Evolutionary conservation across 2,888 invertebrate genomes (phyloP), one percentile per base, ranked within the genome.

Genomic region (Ctena decussata): DNA sequence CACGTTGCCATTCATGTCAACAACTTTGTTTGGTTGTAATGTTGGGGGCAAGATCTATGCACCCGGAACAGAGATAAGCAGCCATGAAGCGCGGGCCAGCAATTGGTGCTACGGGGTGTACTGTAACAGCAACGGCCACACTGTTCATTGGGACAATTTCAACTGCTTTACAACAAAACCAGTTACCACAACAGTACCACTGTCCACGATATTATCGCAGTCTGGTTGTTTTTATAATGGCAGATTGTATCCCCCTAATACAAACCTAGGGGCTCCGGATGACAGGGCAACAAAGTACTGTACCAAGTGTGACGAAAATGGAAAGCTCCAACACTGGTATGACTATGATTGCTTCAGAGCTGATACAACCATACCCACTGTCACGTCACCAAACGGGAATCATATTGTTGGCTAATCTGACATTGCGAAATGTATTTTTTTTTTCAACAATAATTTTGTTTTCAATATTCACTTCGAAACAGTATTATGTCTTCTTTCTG

Each of bases 101-200:
- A 76, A 76, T 41, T 76, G 60, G 76, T 76, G 76, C 27, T 76
- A 65, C 24, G 37, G 57, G 2, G n/a, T 21, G 18, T 76, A 60
- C 18, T 76, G 76, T 27, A 44, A 76, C 37, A n/a, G 2, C 6
- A 39, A 6, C 12, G 76, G 76, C n/a, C 57, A 76, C 3, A 30
- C 41, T 24, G 6, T 41, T 3, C 41, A 76, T 21, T 32, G 65
- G 18, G 76, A 76, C 39, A 41, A 76, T 24, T 76, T 76, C 30
- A 76, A 76, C 30, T 76, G 76, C 30, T 76, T 65, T 41, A 57
- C 57, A 57, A 46, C 46, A 12, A n/a, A 3, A 21, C 57, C 57
- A 27, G 27, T 27, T 5, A 60, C 60, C 8, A 60, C 60, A 5
- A 6, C 60, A 8, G 18, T 18, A 2, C 8, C 21, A 30, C 8